Percentiles rank a stretch among this genome's conserved stretches.
These are phyloP conservation scores for Scrobipalpa costella DNA, from an alignment of 2,888 invertebrate genomes.

Conservation along the genomic window DNA sequence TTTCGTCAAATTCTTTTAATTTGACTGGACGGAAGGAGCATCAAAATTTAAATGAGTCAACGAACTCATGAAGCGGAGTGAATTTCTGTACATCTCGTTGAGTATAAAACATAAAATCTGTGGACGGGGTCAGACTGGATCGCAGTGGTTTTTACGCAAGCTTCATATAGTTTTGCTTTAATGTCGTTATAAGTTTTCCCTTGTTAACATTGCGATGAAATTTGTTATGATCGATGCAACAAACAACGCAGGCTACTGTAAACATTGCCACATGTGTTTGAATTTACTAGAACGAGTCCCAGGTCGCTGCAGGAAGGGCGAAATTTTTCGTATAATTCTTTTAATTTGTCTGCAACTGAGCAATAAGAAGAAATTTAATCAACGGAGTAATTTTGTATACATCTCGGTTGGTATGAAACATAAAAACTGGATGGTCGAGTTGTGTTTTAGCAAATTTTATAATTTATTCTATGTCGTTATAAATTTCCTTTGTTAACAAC, in stretches of 20 bases:
- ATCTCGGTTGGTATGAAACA: too few species aligned
- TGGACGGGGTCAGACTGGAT: neutral
- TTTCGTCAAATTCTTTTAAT: neutral
- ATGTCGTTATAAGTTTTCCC: neutral
- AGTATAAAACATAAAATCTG: neutral
- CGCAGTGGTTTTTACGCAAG: neutral
- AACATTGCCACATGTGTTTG: conserved; percentile 17
- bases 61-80: neutral
- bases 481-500: neutral
- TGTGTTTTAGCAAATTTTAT: too few species aligned
- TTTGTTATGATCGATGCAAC: conserved; percentile 6
- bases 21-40: neutral
- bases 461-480: too few species aligned
- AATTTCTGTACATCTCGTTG: neutral
- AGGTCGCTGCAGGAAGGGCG: conserved; percentile 53
- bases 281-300: conserved; percentile 14
- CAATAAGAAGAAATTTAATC: too few species aligned
- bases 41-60: neutral
- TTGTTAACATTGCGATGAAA: neutral
- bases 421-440: too few species aligned
- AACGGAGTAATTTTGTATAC: too few species aligned
- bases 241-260: conserved; percentile 15
- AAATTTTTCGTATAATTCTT: too few species aligned
- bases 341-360: too few species aligned
- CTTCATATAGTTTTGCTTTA: neutral